phyloP scores from a whole-genome alignment of 2,113 vertebrate species.

The Sander lucioperca region DNA sequence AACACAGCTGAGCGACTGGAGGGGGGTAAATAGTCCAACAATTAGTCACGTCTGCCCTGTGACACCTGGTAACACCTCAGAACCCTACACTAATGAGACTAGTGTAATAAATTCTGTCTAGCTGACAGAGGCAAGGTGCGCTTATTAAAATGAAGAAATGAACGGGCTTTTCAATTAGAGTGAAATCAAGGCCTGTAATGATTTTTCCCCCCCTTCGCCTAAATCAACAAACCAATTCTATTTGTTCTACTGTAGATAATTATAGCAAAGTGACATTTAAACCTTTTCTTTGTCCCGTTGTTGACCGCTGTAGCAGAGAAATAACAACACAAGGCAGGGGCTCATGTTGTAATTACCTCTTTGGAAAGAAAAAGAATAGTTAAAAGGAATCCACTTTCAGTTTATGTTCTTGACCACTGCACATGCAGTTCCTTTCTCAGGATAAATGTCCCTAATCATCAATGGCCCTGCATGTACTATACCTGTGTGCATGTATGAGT shows the following conservation, averaged over 20 bases:
- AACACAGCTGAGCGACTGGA: constrained; percentile 57
- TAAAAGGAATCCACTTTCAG: constrained; percentile 27
- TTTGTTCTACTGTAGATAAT: constrained; percentile 48
- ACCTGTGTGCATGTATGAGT: constrained; percentile 35
- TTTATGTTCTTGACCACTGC: constrained; percentile 8
- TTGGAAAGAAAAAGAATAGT: constrained; percentile 27
- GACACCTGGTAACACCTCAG: constrained; percentile 73
- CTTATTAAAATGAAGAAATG: constrained; percentile 49
- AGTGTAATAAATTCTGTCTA: constrained; percentile 47
- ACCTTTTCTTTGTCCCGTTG: constrained; percentile 34
- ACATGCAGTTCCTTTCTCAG: background rate
- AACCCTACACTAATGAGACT: constrained; percentile 68
- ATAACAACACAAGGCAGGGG: constrained; percentile 5
- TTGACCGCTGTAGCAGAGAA: constrained; percentile 9
- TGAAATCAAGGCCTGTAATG: constrained; percentile 33
- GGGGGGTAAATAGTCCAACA: constrained; percentile 63
- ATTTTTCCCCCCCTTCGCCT: background rate
- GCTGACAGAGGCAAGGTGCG: constrained; percentile 48
- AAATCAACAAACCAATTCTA: constrained; percentile 53
- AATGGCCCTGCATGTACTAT: constrained; percentile 11
- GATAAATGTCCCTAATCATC: constrained; percentile 39
- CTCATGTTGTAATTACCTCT: constrained; percentile 38
- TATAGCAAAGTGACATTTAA: constrained; percentile 36
- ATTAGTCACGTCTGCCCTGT: constrained; percentile 62
- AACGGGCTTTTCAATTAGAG: constrained; percentile 54